phyloP scores from a whole-genome alignment of 2,888 invertebrate species.

The Mesodorylaimus sp. region DNA sequence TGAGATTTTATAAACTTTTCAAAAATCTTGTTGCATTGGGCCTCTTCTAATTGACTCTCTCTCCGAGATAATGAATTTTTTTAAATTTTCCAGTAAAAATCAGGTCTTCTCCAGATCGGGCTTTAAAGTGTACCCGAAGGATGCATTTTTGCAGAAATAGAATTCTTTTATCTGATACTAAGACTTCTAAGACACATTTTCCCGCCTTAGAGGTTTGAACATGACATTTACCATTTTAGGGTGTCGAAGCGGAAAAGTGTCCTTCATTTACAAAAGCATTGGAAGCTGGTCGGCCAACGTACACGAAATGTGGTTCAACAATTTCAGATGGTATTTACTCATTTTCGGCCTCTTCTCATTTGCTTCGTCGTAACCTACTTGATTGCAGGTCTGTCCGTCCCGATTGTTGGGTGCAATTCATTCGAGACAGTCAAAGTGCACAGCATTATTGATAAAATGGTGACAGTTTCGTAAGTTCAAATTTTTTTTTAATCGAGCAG shows the following conservation, averaged over 20 bases:
- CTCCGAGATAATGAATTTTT: no score
- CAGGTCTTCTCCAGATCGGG: neutral
- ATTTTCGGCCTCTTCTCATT: neutral
- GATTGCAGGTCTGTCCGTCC: slow-evolving; percentile 50
- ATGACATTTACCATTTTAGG: no score
- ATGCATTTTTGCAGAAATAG: no score
- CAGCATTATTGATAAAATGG: slow-evolving; percentile 54
- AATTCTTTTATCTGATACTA: no score
- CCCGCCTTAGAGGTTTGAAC: no score
- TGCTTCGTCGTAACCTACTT: neutral
- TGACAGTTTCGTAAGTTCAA: slow-evolving; percentile 37
- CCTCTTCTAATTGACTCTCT: no score
- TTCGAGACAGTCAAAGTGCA: slow-evolving; percentile 53
- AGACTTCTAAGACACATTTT: no score
- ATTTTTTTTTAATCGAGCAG: neutral
- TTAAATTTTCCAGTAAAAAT: slow-evolving; percentile 5
- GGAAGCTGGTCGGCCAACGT: slow-evolving; percentile 47
- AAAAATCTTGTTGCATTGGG: neutral
- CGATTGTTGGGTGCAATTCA: slow-evolving; percentile 67
- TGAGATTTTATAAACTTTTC: neutral
- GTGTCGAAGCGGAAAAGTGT: slow-evolving; percentile 77
- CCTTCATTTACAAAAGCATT: slow-evolving; percentile 61
- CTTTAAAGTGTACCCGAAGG: neutral
- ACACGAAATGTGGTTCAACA: slow-evolving; percentile 50
- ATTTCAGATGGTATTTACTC: slow-evolving; percentile 53